Evolutionary conservation across 2,797 vertebrate species (phyloP).

Genomic region (Pangasius sanitwongsei): DNA sequence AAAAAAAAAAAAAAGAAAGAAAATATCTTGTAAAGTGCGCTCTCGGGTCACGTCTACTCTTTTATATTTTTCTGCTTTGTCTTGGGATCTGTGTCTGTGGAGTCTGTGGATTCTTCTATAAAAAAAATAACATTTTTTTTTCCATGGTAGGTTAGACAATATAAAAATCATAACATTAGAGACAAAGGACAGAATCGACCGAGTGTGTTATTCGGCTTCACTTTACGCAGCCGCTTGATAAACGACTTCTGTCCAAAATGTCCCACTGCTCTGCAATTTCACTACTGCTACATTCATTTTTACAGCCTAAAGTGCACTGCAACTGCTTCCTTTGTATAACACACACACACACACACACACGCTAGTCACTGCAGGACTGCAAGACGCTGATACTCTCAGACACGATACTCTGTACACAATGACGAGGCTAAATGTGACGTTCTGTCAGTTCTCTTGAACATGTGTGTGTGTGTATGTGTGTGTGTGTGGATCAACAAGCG

Average conservation of each 20-base stretch:
- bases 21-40: background rate
- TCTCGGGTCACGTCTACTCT: background rate
- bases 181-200: background rate
- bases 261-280: constrained; percentile 1
- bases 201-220: background rate
- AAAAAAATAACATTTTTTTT: background rate
- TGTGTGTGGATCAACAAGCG: constrained; percentile 12
- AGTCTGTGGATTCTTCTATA: background rate
- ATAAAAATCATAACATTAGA: background rate
- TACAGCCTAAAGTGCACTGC: background rate
- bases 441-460: background rate
- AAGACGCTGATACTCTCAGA: constrained; percentile 2
- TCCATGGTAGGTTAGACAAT: background rate
- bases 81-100: background rate
- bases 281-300: background rate
- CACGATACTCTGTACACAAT: background rate
- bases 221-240: background rate
- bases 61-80: background rate
- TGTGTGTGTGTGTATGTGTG: background rate
- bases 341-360: constrained; percentile 6
- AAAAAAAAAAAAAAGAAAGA: background rate
- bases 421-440: constrained; percentile 18
- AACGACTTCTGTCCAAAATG: constrained; percentile 25
- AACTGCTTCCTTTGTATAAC: constrained; percentile 17
- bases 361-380: background rate